Conservation (phyloP, 2,113 vertebrate genomes). For the Crotalus helleri region DNA sequence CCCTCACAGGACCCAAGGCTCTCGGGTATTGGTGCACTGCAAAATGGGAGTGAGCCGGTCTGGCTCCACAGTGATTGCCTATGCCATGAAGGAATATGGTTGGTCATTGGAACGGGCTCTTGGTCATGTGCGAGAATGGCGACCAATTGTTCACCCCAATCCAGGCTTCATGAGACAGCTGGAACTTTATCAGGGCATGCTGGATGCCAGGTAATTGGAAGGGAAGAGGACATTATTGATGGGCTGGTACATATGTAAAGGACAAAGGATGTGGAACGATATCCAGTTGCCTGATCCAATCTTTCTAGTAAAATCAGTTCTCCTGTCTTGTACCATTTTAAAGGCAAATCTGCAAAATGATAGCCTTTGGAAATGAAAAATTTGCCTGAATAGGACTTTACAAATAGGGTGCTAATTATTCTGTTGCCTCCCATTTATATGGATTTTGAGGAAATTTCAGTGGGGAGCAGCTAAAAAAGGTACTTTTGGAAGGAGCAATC, state of each 20-base stretch:
- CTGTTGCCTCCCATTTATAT: neutral
- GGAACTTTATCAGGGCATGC: conserved; percentile 89
- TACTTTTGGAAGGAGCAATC: neutral
- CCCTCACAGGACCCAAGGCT: conserved; percentile 70
- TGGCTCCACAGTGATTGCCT: conserved; percentile 88
- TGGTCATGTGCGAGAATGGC: conserved; percentile 74
- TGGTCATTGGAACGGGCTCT: conserved; percentile 82
- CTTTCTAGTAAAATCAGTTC: neutral
- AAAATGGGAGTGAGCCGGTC: conserved; percentile 97
- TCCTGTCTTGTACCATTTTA: neutral
- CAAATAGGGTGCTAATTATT: neutral
- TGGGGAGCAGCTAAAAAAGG: neutral
- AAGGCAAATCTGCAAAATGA: neutral
- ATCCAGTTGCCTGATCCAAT: neutral
- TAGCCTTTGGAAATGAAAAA: neutral
- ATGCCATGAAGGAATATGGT: conserved; percentile 88
- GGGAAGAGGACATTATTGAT: accelerated
- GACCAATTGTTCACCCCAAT: conserved; percentile 84
- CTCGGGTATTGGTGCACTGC: conserved; percentile 87
- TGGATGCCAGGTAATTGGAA: conserved; percentile 79
- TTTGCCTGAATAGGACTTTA: neutral
- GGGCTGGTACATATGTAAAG: accelerated
- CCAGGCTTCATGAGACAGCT: conserved; percentile 91
- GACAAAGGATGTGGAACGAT: neutral
- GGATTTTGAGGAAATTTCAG: neutral